phyloP scores from a whole-genome alignment of 35 echinoderm and acorn worm genomes.

The Hemicentrotus pulcherrimus region DNA sequence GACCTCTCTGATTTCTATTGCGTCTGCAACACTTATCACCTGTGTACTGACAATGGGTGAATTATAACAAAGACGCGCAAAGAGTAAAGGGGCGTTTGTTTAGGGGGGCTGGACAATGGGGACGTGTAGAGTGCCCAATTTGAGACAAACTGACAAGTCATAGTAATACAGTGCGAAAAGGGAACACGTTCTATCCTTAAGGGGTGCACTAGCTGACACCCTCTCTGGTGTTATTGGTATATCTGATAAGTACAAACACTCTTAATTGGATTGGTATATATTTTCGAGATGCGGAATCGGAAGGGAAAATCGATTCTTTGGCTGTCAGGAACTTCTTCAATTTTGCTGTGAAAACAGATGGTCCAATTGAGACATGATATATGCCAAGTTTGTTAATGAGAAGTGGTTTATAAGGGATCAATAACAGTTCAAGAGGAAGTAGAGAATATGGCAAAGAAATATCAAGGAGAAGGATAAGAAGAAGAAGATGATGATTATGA shows the following conservation, averaged over 20 bases:
- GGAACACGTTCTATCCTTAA: neutral
- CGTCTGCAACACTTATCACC: slow-evolving; percentile 41
- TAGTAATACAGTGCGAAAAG: slow-evolving; percentile 53
- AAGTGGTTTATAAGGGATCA: no score
- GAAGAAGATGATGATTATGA: no score
- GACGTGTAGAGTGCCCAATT: slow-evolving; percentile 8
- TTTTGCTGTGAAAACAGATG: no score
- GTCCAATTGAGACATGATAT: no score
- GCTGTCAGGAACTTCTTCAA: no score
- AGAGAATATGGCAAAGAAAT: no score
- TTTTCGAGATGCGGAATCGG: neutral
- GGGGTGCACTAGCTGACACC: neutral
- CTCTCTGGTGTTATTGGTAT: neutral
- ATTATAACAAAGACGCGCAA: slow-evolving; percentile 5
- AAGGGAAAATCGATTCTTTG: neutral
- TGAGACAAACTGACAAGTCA: slow-evolving; percentile 50
- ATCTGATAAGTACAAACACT: neutral
- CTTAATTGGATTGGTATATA: neutral
- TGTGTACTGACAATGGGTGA: neutral
- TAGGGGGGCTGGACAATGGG: neutral
- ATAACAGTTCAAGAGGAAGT: no score
- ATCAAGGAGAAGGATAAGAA: no score
- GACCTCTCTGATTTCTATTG: neutral
- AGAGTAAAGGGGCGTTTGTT: neutral
- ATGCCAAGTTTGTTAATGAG: no score